Evolutionary conservation across 2,113 vertebrate species (phyloP), one percentile per base, ranked within the genome.

Genomic region (Globicephala melas): DNA sequence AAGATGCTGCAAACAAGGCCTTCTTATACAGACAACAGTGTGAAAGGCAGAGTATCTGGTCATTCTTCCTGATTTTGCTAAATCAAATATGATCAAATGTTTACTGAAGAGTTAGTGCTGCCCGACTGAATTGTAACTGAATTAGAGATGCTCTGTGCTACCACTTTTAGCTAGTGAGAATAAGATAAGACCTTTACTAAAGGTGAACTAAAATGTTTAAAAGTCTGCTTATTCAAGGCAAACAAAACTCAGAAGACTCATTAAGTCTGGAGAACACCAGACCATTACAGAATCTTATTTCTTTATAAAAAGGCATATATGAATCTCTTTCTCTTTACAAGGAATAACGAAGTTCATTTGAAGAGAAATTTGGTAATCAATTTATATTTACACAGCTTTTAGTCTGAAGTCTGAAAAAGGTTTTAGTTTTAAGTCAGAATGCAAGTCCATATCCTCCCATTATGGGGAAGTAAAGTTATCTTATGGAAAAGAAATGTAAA

Each of bases 241-340:
- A 91, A 95, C 41, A 95, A 71, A 95, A 90, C 65, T 92, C 74
- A 41, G 41, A 89, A 41, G 63, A 58, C 14, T 68, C 20, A 31
- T 63, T 73, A 94, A 84, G 47, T 58, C 79, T 50, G 60, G n/a
- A 70, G 63, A 90, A 95, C n/a, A 90, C 36, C 6, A 3, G 18
- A n/a, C 18, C 41, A 79, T 53, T n/a, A 53, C 6, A 87, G 60
- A 87, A 92, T 82, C 60, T 68, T 76, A 60, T 11, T 86, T 94
- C 50, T 85, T 93, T 88, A 92, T 50, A n/a, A 84, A 89, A 92
- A 94, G 41, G 28, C 33, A 89, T 91, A 95, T 67, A 96, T 63
- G 76, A 95, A 74, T 76, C 17, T 58, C 74, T 41, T 97, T 91
- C 38, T 28, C 41, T 96, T 95, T 82, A 71, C 5, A 79, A 86